Evolutionary conservation across 2,113 vertebrate genomes (phyloP).

Genomic region (Dicerorhinus sumatrensis): DNA sequence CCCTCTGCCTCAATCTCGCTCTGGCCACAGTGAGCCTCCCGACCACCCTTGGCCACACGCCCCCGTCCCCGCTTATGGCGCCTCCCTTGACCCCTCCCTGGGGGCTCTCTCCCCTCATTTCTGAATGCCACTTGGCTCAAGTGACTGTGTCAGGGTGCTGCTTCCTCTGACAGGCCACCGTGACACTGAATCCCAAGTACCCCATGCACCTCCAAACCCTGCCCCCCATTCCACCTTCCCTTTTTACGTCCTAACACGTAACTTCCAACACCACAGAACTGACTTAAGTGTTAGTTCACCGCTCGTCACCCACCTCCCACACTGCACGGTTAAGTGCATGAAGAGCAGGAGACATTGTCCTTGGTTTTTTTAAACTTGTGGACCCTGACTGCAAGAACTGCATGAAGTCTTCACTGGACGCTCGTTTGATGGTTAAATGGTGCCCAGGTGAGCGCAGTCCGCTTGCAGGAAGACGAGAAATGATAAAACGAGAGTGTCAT

Average conservation of each 20-base stretch:
- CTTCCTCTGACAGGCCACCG: too few species aligned
- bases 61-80: accelerated
- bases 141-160: accelerated
- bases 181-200: accelerated
- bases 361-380: background rate
- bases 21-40: background rate
- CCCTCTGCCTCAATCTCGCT: too few species aligned
- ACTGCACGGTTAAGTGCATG: too few species aligned
- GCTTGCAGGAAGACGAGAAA: background rate
- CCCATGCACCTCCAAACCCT: background rate
- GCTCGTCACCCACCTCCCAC: background rate
- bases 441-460: background rate
- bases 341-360: background rate
- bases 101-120: too few species aligned
- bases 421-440: background rate
- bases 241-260: too few species aligned
- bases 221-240: too few species aligned
- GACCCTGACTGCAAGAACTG: too few species aligned
- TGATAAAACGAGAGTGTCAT: background rate
- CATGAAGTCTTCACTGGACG: accelerated
- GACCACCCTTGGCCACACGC: accelerated
- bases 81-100: accelerated
- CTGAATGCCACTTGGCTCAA: too few species aligned
- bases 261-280: too few species aligned
- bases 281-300: too few species aligned